phyloP scores from a whole-genome alignment of 2,113 vertebrate genomes.

The Megaceryle maxima region DNA sequence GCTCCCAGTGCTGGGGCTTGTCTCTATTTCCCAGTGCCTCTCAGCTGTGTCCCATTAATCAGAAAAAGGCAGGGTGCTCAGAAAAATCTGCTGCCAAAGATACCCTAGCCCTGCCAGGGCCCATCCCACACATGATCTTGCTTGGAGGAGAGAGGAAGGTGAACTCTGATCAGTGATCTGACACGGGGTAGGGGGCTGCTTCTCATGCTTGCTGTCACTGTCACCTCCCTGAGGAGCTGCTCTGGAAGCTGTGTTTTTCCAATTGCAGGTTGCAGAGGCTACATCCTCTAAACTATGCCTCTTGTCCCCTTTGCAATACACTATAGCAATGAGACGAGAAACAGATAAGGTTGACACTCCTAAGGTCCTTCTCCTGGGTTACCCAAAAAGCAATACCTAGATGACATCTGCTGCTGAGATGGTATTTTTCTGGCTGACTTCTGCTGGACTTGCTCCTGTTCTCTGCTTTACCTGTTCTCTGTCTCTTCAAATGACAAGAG shows the following conservation, averaged over 20 bases:
- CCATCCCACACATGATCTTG: rapidly evolving
- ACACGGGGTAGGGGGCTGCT: neutral
- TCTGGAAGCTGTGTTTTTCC: neutral
- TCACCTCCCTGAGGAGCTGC: neutral
- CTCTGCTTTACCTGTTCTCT: neutral
- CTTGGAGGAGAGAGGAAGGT: neutral
- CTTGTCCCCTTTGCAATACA: neutral
- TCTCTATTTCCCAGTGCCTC: neutral
- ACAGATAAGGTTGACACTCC: neutral
- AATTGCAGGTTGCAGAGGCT: neutral
- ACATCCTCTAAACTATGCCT: neutral
- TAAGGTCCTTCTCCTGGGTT: neutral
- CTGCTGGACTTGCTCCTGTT: rapidly evolving
- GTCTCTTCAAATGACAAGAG: neutral
- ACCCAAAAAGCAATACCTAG: neutral
- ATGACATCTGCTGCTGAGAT: neutral
- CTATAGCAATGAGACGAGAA: neutral
- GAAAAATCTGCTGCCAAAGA: neutral
- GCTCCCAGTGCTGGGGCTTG: neutral
- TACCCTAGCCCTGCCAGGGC: neutral
- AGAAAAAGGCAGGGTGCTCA: neutral
- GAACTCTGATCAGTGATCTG: neutral
- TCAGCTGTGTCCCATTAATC: neutral
- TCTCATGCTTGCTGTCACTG: neutral
- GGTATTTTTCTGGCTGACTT: neutral